phyloP scores from a whole-genome alignment of 2,888 invertebrate species.

The Adela reaumurella region DNA sequence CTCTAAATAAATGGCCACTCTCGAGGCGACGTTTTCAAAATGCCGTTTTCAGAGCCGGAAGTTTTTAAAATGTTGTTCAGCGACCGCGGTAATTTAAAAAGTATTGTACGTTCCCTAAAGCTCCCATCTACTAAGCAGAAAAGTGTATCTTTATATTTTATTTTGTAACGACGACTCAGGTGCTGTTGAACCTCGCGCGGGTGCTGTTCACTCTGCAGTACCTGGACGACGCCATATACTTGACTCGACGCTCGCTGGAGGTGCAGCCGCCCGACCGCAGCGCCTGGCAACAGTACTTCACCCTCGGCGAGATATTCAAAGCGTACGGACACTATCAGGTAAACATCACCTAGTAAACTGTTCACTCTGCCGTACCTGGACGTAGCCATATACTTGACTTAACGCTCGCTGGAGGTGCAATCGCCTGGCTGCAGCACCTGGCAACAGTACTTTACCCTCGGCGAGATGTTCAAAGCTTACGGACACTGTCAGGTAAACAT shows the following conservation, averaged over 20 bases:
- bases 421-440: slow-evolving; percentile 83
- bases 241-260: slow-evolving; percentile 80
- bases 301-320: slow-evolving; percentile 87
- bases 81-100: too few species aligned
- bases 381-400: slow-evolving; percentile 83
- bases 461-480: slow-evolving; percentile 88
- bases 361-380: slow-evolving; percentile 86
- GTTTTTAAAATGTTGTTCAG: too few species aligned
- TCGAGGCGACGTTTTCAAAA: too few species aligned
- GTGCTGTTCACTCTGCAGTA: slow-evolving; percentile 84
- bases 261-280: slow-evolving; percentile 81
- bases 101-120: too few species aligned
- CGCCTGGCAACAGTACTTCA: slow-evolving; percentile 90
- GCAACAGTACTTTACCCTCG: slow-evolving; percentile 89
- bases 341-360: slow-evolving; percentile 36
- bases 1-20: too few species aligned
- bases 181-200: slow-evolving; percentile 78
- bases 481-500: slow-evolving; percentile 65
- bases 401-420: slow-evolving; percentile 79
- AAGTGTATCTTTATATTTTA: too few species aligned
- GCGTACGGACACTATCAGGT: slow-evolving; percentile 79
- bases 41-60: too few species aligned
- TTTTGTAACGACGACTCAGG: slow-evolving; percentile 31
- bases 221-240: slow-evolving; percentile 84
- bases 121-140: too few species aligned